Evolutionary conservation across 2,113 vertebrate species (phyloP).

Genomic region (Felis catus): F.catus_Fca126_mat1.0 CM031417.1:100630501-100631000

Average conservation of each 20-base stretch:
- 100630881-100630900: neutral
- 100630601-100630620: neutral
- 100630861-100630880: neutral
- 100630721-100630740: no score
- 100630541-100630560: neutral
- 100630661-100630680: no score
- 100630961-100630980: neutral
- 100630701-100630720: no score
- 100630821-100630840: neutral
- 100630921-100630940: neutral
- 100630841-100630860: neutral
- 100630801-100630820: no score
- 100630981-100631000: neutral
- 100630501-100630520: neutral
- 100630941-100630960: neutral
- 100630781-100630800: no score
- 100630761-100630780: no score
- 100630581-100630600: neutral
- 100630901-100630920: neutral
- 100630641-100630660: no score
- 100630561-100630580: neutral
- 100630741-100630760: no score
- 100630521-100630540: neutral
- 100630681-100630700: no score
- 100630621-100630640: no score